Base-by-base conservation (phyloP, 2,888 invertebrate genomes). In the Acrobasis repandana region DNA sequence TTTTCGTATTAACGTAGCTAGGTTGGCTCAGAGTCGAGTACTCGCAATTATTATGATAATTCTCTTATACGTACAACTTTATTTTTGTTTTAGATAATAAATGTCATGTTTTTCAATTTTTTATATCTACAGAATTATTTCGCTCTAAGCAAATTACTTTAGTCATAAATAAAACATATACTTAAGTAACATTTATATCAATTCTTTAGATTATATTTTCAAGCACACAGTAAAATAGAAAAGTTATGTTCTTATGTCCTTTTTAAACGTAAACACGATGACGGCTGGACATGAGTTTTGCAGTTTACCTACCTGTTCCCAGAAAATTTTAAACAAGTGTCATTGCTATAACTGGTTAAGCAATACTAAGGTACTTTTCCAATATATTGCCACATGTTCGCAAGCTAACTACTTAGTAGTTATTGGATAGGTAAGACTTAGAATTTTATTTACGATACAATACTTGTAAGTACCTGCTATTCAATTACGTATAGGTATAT, bases 31-130 rank as follows among this genome's bases (percentile, higher is more conserved):
- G 20, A 51, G n/a, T 34, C 28, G 4, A 51, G 28, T 34, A 33
- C 38, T 20, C 20, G 18, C 16, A 36, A 38, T 54, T 38, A 38
- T 38, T 54, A 38, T 54, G 50, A 14, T 50, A 28, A 50, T 50
- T 50, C 11, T 28, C 43, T 14, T 33, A 50, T n/a, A 28, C 20
- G 16, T 43, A 11, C 43, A 28, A 50, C 50, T 50, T 50, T 50
- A 50, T 6, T n/a, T 28, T 50, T 28, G 28, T 50, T 28, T 14
- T 8, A 10, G 3, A 20, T 20, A 50, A 28, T 28, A n/a, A 14
- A 38, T 38, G 38, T 38, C 38, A 38, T 38, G 38, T 8, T 11
- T 38, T 38, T 2, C 38, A 38, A 38, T n/a, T 43, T 43, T 14
- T 43, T 43, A 43, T 43, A n/a, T n/a, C 43, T 43, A n/a, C 4